phyloP scores from a whole-genome alignment of 2,113 vertebrate genomes.

The Megaceryle torquata region DNA sequence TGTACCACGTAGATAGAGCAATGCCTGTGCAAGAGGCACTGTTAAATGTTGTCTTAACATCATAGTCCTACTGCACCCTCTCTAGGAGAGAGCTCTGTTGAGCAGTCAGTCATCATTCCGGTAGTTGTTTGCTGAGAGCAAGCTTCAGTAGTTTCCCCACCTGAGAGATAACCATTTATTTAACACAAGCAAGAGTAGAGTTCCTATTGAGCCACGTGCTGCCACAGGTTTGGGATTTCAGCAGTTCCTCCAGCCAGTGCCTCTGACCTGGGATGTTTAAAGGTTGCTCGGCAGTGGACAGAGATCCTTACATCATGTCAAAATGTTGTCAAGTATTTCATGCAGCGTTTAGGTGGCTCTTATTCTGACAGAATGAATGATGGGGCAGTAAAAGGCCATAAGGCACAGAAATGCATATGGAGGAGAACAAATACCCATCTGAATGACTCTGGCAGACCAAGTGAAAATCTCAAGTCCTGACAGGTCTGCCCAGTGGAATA shows the following conservation, averaged over 20 bases:
- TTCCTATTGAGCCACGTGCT: not conserved
- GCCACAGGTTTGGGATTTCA: not conserved
- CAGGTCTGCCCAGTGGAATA: not conserved
- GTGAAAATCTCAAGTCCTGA: not conserved
- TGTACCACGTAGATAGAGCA: not conserved
- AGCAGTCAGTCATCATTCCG: not conserved
- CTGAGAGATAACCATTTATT: not conserved
- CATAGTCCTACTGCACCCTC: not conserved
- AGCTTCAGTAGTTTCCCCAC: not conserved
- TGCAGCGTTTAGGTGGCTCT: not conserved
- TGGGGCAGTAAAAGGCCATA: not conserved
- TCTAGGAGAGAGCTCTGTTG: not conserved
- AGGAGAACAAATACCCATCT: not conserved
- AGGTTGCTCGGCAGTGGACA: not conserved
- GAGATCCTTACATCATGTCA: not conserved
- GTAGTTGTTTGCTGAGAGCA: not conserved
- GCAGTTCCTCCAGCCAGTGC: not conserved
- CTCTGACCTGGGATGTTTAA: not conserved
- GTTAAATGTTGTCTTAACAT: not conserved
- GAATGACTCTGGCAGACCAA: not conserved
- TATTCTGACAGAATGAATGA: not conserved
- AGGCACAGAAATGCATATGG: not conserved
- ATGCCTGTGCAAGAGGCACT: not conserved
- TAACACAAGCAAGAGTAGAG: not conserved
- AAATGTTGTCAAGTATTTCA: not conserved